These are phyloP conservation scores for Chinchilla lanigera DNA, from an alignment of 2,113 vertebrate genomes.

Conservation along the genomic window DNA sequence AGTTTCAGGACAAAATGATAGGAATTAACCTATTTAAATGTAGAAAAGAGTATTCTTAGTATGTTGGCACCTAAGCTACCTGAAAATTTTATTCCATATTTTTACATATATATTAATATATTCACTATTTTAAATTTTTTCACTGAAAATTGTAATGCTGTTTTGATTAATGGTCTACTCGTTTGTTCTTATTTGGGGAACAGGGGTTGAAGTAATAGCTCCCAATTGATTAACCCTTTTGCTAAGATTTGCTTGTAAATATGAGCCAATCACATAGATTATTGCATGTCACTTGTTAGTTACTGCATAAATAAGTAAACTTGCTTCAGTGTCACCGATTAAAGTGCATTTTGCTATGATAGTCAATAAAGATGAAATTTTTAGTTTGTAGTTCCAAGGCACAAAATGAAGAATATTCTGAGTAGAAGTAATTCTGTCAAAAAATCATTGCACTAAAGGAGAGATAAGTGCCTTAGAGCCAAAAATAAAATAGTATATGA, in stretches of 20 bases:
- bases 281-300: background rate
- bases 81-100: background rate
- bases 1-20: too few relatives aligned
- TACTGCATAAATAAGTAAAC: background rate
- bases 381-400: background rate
- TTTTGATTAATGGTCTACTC: background rate
- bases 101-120: slow-evolving; percentile 12
- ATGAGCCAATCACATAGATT: background rate
- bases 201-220: background rate
- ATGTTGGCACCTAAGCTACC: background rate
- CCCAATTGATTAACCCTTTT: background rate
- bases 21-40: background rate
- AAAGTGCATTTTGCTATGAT: background rate
- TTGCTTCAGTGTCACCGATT: background rate
- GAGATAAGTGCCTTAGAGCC: background rate
- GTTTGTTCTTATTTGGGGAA: slow-evolving; percentile 35
- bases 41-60: background rate
- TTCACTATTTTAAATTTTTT: background rate
- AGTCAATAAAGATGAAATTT: background rate
- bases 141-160: background rate
- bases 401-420: slow-evolving; percentile 5
- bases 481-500: background rate
- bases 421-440: background rate
- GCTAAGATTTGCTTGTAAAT: background rate
- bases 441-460: background rate